phyloP scores from a whole-genome alignment of 1,140 invertebrate species.

The Plectrocnemia conspersa region DNA sequence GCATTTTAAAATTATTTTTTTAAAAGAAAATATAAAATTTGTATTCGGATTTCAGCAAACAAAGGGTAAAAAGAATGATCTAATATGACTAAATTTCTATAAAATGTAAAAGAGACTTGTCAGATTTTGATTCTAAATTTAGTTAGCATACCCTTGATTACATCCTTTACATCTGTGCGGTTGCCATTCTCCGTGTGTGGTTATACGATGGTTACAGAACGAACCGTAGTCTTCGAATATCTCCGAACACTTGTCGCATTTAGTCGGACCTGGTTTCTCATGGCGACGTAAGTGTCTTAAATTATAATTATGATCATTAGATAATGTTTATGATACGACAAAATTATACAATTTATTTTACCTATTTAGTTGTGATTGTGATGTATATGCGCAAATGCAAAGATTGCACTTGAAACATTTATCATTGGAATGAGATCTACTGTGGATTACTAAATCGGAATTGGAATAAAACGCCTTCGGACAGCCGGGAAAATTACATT shows the following conservation, averaged over 20 bases:
- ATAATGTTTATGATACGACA: too few relatives aligned
- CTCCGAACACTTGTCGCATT: slow-evolving; percentile 34
- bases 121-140: background rate
- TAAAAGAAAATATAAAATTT: background rate
- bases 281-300: slow-evolving; percentile 30
- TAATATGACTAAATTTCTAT: background rate
- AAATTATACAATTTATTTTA: background rate
- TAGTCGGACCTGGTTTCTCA: slow-evolving; percentile 31
- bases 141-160: slow-evolving; percentile 29
- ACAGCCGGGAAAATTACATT: slow-evolving; percentile 27
- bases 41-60: background rate
- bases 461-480: slow-evolving; percentile 34
- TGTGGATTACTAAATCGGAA: slow-evolving; percentile 29
- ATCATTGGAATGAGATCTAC: slow-evolving; percentile 29
- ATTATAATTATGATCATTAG: too few relatives aligned
- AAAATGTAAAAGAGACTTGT: background rate
- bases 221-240: slow-evolving; percentile 31
- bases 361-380: slow-evolving; percentile 33
- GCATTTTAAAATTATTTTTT: too few relatives aligned
- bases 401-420: slow-evolving; percentile 31
- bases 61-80: background rate
- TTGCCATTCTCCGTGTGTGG: slow-evolving; percentile 34
- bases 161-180: slow-evolving; percentile 33
- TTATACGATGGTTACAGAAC: slow-evolving; percentile 34
- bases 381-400: slow-evolving; percentile 30